A percentile compares a stretch with the other conserved stretches of the same genome.
Conservation (phyloP, 2,888 invertebrate genomes). For the Dusona sp. region DNA sequence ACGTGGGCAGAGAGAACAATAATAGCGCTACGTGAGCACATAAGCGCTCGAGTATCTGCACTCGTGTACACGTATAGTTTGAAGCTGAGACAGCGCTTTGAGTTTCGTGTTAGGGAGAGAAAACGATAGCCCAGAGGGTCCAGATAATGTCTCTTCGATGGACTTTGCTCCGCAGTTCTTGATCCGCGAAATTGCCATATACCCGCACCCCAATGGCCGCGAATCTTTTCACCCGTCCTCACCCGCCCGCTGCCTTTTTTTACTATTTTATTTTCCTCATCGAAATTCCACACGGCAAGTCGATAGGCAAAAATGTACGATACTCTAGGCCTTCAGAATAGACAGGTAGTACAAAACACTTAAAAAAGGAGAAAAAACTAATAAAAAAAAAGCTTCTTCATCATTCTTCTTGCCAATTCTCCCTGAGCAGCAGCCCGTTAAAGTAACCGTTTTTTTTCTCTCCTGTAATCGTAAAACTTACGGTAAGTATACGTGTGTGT, state of each 20-base stretch:
- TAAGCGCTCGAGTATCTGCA: conserved; percentile 16
- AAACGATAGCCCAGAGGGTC: conserved; percentile 43
- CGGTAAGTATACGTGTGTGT: neutral
- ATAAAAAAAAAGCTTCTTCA: conserved; percentile 2
- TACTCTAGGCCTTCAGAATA: neutral
- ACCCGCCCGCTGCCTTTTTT: neutral
- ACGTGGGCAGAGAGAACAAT: conserved; percentile 11
- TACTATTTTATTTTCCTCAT: neutral
- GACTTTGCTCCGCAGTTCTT: conserved; percentile 42
- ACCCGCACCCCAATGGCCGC: neutral
- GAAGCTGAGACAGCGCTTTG: conserved; percentile 62
- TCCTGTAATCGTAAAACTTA: conserved; percentile 62
- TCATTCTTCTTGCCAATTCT: conserved; percentile 22
- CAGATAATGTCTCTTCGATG: conserved; percentile 10
- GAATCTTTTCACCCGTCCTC: conserved; percentile 11
- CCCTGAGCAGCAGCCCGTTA: conserved; percentile 35
- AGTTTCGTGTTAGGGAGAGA: conserved; percentile 50
- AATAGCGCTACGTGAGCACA: conserved; percentile 56
- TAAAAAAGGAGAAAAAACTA: neutral
- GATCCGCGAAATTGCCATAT: conserved; percentile 53
- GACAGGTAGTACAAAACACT: neutral
- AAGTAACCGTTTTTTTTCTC: conserved; percentile 59
- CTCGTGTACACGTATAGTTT: conserved; percentile 21
- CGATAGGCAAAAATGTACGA: conserved; percentile 14
- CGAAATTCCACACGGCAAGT: conserved; percentile 28